Evolutionary conservation across 1,140 invertebrate species (phyloP).

Genomic region (Sarcophaga peregrina): DNA sequence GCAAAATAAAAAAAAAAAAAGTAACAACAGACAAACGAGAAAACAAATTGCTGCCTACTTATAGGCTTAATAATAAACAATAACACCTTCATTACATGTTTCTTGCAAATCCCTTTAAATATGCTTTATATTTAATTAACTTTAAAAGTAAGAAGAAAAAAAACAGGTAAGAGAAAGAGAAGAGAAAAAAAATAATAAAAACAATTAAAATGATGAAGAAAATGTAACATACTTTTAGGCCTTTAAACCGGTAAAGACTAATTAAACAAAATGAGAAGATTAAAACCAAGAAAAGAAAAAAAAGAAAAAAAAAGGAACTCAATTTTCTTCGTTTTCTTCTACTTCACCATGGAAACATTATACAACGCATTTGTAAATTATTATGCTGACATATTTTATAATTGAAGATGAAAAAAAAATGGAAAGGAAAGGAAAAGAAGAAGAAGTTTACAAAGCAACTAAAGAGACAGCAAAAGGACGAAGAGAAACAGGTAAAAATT

Average conservation of each 20-base stretch:
- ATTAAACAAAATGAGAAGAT: neutral
- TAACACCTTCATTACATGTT: neutral
- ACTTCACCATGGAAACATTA: too few relatives aligned
- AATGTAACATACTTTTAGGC: neutral
- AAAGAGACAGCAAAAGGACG: too few relatives aligned
- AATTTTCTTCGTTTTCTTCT: too few relatives aligned
- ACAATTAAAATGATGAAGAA: neutral
- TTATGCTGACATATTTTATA: conserved; percentile 2
- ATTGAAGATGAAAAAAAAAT: neutral
- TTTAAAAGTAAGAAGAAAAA: neutral
- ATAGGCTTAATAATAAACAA: neutral
- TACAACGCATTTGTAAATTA: neutral
- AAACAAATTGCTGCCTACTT: neutral
- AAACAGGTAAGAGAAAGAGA: neutral
- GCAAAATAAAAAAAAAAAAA: too few relatives aligned
- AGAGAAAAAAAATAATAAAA: neutral
- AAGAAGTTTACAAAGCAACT: too few relatives aligned
- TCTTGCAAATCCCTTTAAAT: neutral
- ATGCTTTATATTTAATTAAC: neutral
- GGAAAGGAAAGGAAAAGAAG: too few relatives aligned
- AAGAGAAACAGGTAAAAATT: too few relatives aligned
- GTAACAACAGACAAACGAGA: too few relatives aligned
- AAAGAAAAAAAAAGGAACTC: too few relatives aligned
- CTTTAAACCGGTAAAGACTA: neutral
- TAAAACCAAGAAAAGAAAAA: too few relatives aligned